phyloP scores from a whole-genome alignment of 2,113 vertebrate genomes.

The Melanostigma gelatinosum region DNA sequence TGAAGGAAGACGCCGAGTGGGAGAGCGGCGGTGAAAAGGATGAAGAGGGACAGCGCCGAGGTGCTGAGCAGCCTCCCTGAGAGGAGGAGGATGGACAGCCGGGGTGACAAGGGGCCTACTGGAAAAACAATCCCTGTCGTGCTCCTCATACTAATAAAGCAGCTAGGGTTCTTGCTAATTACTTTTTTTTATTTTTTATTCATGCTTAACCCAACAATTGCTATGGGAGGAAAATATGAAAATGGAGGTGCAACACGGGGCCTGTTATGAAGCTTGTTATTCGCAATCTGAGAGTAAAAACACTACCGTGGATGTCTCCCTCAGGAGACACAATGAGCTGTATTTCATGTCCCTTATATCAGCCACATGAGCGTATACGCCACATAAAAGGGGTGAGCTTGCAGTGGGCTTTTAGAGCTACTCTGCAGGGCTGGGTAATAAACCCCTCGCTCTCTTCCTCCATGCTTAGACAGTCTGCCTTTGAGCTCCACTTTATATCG shows the following conservation, averaged over 20 bases:
- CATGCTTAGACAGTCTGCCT: constrained; percentile 65
- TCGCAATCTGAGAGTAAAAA: constrained; percentile 36
- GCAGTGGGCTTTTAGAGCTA: constrained; percentile 59
- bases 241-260: constrained; percentile 22
- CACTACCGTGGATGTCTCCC: constrained; percentile 14
- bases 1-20: constrained; percentile 47
- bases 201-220: constrained; percentile 20
- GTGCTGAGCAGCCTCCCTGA: constrained; percentile 57
- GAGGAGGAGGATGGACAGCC: constrained; percentile 38
- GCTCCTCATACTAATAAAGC: constrained; percentile 58
- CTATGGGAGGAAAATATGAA: constrained; percentile 27
- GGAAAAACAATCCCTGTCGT: constrained; percentile 25
- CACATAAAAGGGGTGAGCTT: constrained; percentile 59
- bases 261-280: constrained; percentile 37
- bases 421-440: constrained; percentile 60
- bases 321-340: constrained; percentile 36
- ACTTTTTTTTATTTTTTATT: constrained; percentile 27
- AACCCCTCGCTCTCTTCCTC: constrained; percentile 56
- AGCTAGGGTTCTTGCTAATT: constrained; percentile 33
- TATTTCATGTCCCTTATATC: constrained; percentile 45
- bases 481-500: constrained; percentile 69
- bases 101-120: constrained; percentile 46
- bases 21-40: constrained; percentile 50
- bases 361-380: constrained; percentile 39
- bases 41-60: constrained; percentile 62